These are phyloP conservation scores for Gibbula magus DNA, from an alignment of 2,888 invertebrate genomes.

Conservation along the genomic window DNA sequence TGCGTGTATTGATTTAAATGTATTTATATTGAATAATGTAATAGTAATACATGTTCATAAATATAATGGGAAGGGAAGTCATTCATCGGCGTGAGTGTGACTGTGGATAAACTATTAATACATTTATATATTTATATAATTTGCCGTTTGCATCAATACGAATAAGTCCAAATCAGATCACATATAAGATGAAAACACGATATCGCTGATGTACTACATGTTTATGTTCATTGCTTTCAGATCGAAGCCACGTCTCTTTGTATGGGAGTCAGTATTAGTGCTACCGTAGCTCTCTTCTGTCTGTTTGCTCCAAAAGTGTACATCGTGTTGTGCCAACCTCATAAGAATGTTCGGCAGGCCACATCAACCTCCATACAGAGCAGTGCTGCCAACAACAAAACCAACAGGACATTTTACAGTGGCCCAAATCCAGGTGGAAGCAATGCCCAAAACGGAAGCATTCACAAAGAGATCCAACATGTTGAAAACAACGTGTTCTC, in stretches of 20 bases:
- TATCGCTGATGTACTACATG: no score
- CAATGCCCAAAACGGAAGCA: constrained; percentile 48
- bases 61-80: no score
- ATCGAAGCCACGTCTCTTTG: constrained; percentile 84
- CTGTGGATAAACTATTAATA: no score
- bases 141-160: no score
- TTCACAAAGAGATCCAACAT: constrained; percentile 23
- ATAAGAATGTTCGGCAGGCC: constrained; percentile 83
- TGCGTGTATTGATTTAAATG: no score
- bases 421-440: constrained; percentile 28
- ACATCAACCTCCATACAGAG: constrained; percentile 44
- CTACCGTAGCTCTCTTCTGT: constrained; percentile 83
- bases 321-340: constrained; percentile 84
- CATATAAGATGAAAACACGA: no score
- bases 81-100: no score
- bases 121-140: no score
- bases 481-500: constrained; percentile 54
- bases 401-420: constrained; percentile 42
- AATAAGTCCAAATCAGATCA: no score
- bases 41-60: no score
- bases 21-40: no score
- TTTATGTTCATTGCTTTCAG: constrained; percentile 78
- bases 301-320: constrained; percentile 84
- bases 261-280: constrained; percentile 83
- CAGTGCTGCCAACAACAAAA: constrained; percentile 36